Evolutionary conservation across 2,888 invertebrate genomes (phyloP).

Genomic region (Diplazon laetatorius): DNA sequence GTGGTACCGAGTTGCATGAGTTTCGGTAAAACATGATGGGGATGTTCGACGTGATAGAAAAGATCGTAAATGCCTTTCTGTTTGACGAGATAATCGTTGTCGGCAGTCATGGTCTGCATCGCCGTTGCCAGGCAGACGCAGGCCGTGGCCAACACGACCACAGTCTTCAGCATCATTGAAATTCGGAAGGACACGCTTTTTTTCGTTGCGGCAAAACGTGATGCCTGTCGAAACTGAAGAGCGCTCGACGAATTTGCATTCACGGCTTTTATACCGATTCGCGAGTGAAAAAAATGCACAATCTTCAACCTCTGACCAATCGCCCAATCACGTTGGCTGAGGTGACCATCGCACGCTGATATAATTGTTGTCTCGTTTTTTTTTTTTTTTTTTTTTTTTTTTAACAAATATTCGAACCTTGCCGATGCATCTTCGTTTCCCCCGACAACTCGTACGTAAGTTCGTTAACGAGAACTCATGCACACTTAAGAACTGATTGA

Average conservation of each 20-base stretch:
- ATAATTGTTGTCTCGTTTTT: conserved; percentile 17
- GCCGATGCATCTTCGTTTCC: conserved; percentile 35
- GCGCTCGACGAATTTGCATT: neutral
- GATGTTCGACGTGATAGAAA: conserved; percentile 82
- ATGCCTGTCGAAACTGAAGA: conserved; percentile 3
- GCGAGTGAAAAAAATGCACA: neutral
- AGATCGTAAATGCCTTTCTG: conserved; percentile 83
- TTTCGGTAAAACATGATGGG: conserved; percentile 72
- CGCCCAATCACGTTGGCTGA: neutral
- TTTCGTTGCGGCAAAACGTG: too few species aligned
- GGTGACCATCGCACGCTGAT: conserved; percentile 5
- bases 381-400: conserved; percentile 21
- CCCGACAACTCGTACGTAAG: too few species aligned
- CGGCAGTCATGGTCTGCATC: conserved; percentile 61
- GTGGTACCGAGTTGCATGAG: conserved; percentile 71
- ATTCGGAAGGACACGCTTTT: too few species aligned
- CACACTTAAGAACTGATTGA: conserved; percentile 5
- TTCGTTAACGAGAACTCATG: neutral
- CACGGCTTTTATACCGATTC: neutral
- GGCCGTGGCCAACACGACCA: conserved; percentile 81
- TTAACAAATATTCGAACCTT: neutral
- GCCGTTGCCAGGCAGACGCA: conserved; percentile 82
- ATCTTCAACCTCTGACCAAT: conserved; percentile 30
- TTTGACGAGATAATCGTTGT: conserved; percentile 80
- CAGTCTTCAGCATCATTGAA: conserved; percentile 81